Base-by-base conservation (phyloP, 2,797 vertebrate genomes). In the Pseudochirops corinnae region DNA sequence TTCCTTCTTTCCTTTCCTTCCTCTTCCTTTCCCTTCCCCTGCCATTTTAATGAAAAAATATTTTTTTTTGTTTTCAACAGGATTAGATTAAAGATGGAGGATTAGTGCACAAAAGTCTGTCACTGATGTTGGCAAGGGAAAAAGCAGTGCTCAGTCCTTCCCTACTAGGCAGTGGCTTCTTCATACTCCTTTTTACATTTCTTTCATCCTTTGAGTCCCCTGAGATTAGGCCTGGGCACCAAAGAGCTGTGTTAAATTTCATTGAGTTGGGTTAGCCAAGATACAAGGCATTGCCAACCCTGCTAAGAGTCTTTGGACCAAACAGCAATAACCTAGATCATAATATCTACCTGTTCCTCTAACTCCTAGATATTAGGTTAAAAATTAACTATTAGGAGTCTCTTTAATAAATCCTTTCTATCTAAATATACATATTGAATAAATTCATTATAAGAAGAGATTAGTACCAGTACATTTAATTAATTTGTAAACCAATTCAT, bases 391-490 rank as follows among this genome's bases (percentile, higher is more conserved):
- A 26, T 5, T 53, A n/a, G 57, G 90, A 91, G 21, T 56, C 0
- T 53, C 58, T n/a, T 93, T 93, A 46, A 82, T 92, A 31, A 90
- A 6, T 55, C 94, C 31, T 91, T 96, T 28, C 28, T 4, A 92
- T 11, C 31, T 92, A 92, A 67, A 4, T 18, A 74, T 93, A 3
- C 29, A 46, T 53, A 94, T n/a, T 91, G 53, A 67, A 33, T 26
- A 74, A 50, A 92, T 90, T 13, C 53, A 56, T 92, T 94, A 74
- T 67, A 56, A 0, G 0, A 50, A 7, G 9, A 14, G 33, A 1
- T 95, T 96, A 94, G 91, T 93, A 82, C 58, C 56, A 94, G 92
- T 52, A 50, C 2, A 28, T 52, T 67, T 74, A 74, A 2, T 60
- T 29, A 90, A 50, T 91, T 93, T 31, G 4, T 60, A 62, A 92